Percentiles rank a stretch among this genome's conserved stretches.
phyloP scores from a whole-genome alignment of 2,888 invertebrate genomes.

The Zygaena filipendulae region DNA sequence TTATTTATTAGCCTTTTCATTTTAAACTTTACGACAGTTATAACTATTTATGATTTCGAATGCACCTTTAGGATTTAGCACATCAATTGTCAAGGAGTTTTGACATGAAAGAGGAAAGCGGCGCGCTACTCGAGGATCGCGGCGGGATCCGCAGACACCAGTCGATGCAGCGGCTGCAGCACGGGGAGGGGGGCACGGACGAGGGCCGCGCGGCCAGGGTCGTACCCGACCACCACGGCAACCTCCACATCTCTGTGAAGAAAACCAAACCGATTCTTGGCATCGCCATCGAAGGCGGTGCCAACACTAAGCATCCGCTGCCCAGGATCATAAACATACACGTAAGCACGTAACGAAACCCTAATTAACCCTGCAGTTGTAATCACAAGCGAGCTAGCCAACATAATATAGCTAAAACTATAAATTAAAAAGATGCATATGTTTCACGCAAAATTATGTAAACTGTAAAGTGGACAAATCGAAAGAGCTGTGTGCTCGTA shows the following conservation, averaged over 20 bases:
- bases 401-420: too few species aligned
- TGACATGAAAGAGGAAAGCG: constrained; percentile 88
- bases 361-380: too few species aligned
- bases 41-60: constrained; percentile 9
- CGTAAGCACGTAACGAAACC: too few species aligned
- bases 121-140: constrained; percentile 75
- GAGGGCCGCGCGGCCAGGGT: constrained; percentile 71
- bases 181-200: constrained; percentile 62
- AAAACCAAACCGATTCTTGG: constrained; percentile 95
- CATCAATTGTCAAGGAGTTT: constrained; percentile 88
- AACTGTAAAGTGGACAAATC: too few species aligned
- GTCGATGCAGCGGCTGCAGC: constrained; percentile 80
- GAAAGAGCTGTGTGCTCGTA: too few species aligned
- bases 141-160: constrained; percentile 77
- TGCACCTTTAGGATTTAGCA: constrained; percentile 78
- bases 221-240: constrained; percentile 87
- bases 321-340: constrained; percentile 97
- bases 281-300: constrained; percentile 97
- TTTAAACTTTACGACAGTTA: constrained; percentile 10
- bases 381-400: too few species aligned
- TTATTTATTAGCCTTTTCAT: too few species aligned
- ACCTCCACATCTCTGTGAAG: constrained; percentile 88
- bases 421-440: too few species aligned
- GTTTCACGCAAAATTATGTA: too few species aligned
- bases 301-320: constrained; percentile 93